Percentiles rank a stretch among this genome's conserved stretches.
Evolutionary conservation across 2,888 invertebrate species (phyloP).

Genomic region (Tupiocoris notatus): DNA sequence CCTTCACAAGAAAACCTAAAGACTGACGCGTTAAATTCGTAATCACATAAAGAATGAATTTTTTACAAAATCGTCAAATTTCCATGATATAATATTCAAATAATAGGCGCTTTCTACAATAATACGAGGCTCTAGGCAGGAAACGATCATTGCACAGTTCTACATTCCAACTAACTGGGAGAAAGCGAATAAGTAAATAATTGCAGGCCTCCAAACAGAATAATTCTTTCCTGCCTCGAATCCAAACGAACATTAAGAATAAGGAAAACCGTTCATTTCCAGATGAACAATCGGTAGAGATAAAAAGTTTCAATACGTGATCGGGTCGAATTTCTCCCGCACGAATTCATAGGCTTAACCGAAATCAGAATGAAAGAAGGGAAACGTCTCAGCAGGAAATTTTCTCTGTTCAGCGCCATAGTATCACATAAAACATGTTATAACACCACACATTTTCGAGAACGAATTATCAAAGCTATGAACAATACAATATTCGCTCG

Average conservation of each 20-base stretch:
- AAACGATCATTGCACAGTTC: conserved; percentile 19
- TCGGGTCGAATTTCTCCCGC: too few species aligned
- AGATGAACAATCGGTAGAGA: too few species aligned
- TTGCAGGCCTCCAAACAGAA: not conserved
- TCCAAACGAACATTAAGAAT: too few species aligned
- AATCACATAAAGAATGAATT: too few species aligned
- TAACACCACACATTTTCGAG: conserved; percentile 9
- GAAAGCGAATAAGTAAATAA: not conserved
- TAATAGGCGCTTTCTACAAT: not conserved
- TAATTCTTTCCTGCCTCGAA: not conserved
- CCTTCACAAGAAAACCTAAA: not conserved
- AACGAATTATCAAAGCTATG: not conserved
- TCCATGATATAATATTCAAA: too few species aligned
- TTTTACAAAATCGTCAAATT: too few species aligned
- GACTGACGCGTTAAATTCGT: too few species aligned
- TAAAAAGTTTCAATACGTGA: too few species aligned
- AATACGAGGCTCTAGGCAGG: not conserved
- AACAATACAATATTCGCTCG: not conserved
- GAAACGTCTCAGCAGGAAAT: too few species aligned
- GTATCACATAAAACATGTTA: conserved; percentile 30
- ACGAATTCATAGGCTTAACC: too few species aligned
- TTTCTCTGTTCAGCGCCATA: not conserved
- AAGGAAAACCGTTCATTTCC: too few species aligned
- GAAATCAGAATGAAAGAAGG: too few species aligned
- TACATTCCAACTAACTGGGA: conserved; percentile 25